Conservation (phyloP, 2,797 vertebrate species). For the Hemitrygon akajei region DNA sequence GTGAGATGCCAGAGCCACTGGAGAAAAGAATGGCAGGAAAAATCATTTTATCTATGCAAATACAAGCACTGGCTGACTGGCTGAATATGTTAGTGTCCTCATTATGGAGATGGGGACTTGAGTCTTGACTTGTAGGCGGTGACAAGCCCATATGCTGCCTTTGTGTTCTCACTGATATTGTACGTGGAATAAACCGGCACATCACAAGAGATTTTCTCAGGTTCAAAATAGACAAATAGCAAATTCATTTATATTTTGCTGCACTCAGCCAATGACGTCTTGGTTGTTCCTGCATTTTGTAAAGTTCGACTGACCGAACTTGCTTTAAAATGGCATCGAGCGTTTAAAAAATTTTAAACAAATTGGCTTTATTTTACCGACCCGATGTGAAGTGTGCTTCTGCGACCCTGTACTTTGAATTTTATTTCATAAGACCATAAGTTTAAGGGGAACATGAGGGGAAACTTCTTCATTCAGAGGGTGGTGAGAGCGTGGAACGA, state of each 20-base stretch:
- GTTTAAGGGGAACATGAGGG: too few species aligned
- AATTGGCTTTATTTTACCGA: not conserved
- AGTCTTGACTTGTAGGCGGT: slow-evolving; percentile 38
- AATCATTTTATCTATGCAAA: slow-evolving; percentile 56
- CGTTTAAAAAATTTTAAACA: not conserved
- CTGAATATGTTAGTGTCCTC: slow-evolving; percentile 34
- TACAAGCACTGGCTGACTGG: slow-evolving; percentile 42
- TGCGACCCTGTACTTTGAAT: not conserved
- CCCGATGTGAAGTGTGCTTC: not conserved
- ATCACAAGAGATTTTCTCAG: slow-evolving; percentile 35
- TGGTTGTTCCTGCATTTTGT: not conserved
- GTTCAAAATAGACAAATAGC: slow-evolving; percentile 32
- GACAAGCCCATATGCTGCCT: slow-evolving; percentile 37
- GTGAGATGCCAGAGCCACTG: slow-evolving; percentile 49
- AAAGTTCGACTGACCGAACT: not conserved
- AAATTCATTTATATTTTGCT: slow-evolving; percentile 18
- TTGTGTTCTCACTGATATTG: slow-evolving; percentile 38
- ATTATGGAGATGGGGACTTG: slow-evolving; percentile 37
- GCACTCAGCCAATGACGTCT: not conserved
- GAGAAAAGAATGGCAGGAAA: slow-evolving; percentile 54
- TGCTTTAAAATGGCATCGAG: not conserved
- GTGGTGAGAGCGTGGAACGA: too few species aligned
- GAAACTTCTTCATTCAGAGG: too few species aligned
- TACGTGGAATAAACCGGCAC: slow-evolving; percentile 26
- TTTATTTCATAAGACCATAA: too few species aligned